Percentiles rank a stretch among this genome's conserved stretches.
These are phyloP conservation scores for Aphelinus atriplicis DNA, from an alignment of 1,140 invertebrate species.

Conservation along the genomic window DNA sequence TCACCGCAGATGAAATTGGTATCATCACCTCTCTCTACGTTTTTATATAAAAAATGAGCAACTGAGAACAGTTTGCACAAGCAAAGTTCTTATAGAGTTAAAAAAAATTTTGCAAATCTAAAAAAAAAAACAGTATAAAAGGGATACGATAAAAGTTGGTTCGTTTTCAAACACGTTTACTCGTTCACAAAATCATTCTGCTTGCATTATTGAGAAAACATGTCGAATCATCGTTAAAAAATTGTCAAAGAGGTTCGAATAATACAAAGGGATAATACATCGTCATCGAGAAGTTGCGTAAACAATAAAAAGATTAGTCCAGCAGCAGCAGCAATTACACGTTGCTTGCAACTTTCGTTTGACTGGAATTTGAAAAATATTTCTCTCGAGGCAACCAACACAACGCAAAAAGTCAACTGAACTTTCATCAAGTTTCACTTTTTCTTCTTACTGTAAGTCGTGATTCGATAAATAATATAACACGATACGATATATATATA, in stretches of 20 bases:
- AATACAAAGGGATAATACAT: slow-evolving; percentile 21
- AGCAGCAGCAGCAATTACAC: no score
- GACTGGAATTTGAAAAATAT: background rate
- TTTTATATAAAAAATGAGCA: slow-evolving; percentile 10
- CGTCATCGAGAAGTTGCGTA: slow-evolving; percentile 16
- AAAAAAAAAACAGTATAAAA: slow-evolving; percentile 38
- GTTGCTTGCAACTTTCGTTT: no score
- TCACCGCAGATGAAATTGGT: slow-evolving; percentile 2
- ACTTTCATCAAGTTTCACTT: background rate
- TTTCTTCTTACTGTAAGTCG: slow-evolving; percentile 4
- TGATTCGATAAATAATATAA: slow-evolving; percentile 33
- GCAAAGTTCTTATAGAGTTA: background rate
- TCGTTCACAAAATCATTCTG: slow-evolving; percentile 16
- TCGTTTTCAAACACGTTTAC: background rate
- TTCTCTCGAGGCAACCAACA: background rate
- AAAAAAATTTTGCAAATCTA: slow-evolving; percentile 44
- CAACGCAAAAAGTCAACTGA: slow-evolving; percentile 1
- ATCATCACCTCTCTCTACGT: background rate
- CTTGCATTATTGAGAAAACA: slow-evolving; percentile 2
- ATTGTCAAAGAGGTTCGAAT: slow-evolving; percentile 8
- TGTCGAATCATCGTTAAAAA: slow-evolving; percentile 6
- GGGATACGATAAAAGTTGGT: background rate
- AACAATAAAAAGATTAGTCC: slow-evolving; percentile 13
- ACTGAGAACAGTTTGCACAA: slow-evolving; percentile 19
- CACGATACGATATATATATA: slow-evolving; percentile 12